Percentiles rank a stretch among this genome's conserved stretches.
These are phyloP conservation scores for Leptopterna dolabrata DNA, from an alignment of 2,888 invertebrate species.

Conservation along the genomic window DNA sequence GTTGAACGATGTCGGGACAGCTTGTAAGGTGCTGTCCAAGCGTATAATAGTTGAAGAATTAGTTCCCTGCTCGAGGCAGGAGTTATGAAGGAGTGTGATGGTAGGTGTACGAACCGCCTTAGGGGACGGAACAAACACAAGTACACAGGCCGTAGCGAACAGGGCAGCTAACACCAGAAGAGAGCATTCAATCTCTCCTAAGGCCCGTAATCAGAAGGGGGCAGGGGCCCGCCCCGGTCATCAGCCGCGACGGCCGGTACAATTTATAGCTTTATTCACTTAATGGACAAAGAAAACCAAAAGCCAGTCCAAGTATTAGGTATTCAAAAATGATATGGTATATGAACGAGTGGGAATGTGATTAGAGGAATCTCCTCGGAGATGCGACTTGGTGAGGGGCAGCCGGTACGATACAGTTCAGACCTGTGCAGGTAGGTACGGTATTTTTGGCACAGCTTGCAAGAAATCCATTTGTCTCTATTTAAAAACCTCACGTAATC, in stretches of 20 bases:
- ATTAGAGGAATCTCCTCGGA: not conserved
- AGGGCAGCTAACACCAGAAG: not conserved
- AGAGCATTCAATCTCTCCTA: not conserved
- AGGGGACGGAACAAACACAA: not conserved
- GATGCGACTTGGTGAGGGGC: not conserved
- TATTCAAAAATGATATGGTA: not conserved
- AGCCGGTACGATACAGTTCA: not conserved
- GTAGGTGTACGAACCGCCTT: not conserved
- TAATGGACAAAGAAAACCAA: constrained; percentile 41
- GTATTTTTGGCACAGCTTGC: too few species aligned
- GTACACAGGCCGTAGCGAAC: not conserved
- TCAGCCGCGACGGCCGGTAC: not conserved
- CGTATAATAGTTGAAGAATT: not conserved
- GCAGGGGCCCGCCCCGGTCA: not conserved
- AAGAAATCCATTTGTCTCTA: too few species aligned
- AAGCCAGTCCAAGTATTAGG: not conserved
- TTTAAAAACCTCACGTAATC: too few species aligned
- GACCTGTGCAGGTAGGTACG: too few species aligned
- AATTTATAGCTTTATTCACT: constrained; percentile 52
- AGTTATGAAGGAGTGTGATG: not conserved
- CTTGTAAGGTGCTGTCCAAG: not conserved
- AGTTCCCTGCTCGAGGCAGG: not conserved
- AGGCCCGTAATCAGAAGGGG: not conserved
- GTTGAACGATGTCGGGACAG: not conserved
- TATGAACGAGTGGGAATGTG: not conserved